Conservation (phyloP, 2,113 vertebrate species). For the Hemicordylus capensis region DNA sequence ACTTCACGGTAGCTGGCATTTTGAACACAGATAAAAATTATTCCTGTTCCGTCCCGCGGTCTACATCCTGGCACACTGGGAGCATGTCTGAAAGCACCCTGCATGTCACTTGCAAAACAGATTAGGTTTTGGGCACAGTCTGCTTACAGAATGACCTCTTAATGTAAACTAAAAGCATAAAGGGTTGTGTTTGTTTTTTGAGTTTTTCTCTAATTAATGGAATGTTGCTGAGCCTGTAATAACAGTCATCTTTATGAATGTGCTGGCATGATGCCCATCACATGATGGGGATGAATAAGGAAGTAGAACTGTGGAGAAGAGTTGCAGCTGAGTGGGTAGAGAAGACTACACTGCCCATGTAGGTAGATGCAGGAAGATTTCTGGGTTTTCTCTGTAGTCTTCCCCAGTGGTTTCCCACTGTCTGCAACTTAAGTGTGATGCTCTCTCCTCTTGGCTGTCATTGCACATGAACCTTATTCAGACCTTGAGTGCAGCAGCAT, state of each 20-base stretch:
- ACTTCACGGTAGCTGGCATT: constrained; percentile 40
- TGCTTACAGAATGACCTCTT: constrained; percentile 28
- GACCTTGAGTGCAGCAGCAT: no score
- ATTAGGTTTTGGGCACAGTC: constrained; percentile 16
- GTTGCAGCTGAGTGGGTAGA: neutral
- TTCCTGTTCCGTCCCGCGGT: constrained; percentile 25
- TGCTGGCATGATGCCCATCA: neutral
- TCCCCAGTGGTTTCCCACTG: neutral
- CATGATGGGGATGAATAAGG: neutral
- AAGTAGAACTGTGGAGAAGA: neutral
- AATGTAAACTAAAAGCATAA: neutral
- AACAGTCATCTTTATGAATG: neutral
- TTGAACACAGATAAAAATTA: constrained; percentile 53
- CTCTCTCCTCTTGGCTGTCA: no score
- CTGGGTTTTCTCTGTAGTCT: neutral
- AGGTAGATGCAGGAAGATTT: no score
- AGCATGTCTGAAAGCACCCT: constrained; percentile 28
- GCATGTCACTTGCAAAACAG: constrained; percentile 20
- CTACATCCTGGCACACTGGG: constrained; percentile 14
- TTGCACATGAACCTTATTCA: no score
- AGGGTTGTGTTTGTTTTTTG: neutral
- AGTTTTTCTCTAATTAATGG: neutral
- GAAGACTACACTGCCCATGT: neutral
- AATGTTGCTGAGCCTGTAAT: neutral
- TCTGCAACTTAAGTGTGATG: neutral